Base-by-base conservation (phyloP, 2,888 invertebrate genomes). In the Leptinotarsa juncta region DNA sequence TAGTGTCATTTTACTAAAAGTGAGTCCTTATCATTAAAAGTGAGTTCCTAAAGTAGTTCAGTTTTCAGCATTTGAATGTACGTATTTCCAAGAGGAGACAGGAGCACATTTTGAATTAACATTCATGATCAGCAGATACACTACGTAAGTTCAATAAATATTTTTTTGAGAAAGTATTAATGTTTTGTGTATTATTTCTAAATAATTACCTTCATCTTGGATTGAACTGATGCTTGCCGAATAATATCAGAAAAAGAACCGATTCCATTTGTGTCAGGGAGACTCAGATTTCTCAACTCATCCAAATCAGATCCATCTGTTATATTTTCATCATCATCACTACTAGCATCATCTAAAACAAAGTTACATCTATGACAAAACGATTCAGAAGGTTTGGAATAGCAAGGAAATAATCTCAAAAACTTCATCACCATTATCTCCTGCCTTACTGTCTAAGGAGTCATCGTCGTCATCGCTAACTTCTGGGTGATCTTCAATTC, bases 401-500 rank as follows among this genome's bases (percentile, higher is more conserved):
- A 12, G n/a, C 15, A 23, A 26, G 7, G 7, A 62, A 70, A 16
- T 15, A 51, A 4, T 51, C 18, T 55, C 15, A 32, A 70, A 18
- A 2, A 72, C 48, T 20, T 32, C 67, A 76, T 73, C 78, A 82
- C 81, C 80, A 71, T 90, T 91, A 71, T 89, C 91, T 80, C 90
- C 91, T 82, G 92, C 93, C 81, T 93, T 92, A 66, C 92, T 92
- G 69, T 81, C 81, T 67, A 78, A 65, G 86, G 94, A 93, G 85
- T 94, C 93, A 85, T 93, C 95, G 87, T 94, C 94, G 85, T 94
- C 93, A 86, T 94, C 95, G 78, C 94, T 94, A 82, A 94, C 93
- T 80, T 93, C 93, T 72, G 92, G 91, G 84, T 95, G 95, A 86
- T 95, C 95, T 86, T 96, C 96, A 75, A 96, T 96, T 71, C 97